Evolutionary conservation across 2,888 invertebrate genomes (phyloP), one percentile per base, ranked within the genome.

Genomic region (Drosophila conformis): DNA sequence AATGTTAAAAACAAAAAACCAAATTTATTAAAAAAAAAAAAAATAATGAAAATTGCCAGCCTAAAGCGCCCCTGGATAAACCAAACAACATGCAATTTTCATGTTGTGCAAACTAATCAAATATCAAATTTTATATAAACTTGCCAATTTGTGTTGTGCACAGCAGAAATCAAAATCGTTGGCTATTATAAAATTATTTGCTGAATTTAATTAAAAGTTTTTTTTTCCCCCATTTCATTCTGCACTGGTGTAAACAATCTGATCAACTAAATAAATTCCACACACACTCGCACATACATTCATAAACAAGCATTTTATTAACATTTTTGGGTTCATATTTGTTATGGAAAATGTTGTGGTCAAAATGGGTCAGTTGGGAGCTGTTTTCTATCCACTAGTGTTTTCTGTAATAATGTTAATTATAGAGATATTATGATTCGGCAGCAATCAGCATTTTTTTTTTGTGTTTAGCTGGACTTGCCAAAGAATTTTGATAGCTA

Each of bases 31-130:
- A 54, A 61, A 49, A 38, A 36, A 36, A 70, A 49, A 53, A 66
- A 57, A 58, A 53, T 35, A 60, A 53, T 35, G 33, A 33, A 27
- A 18, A 21, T 48, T 29, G 36, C 5, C 38, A 10, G 48, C 52
- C 38, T 11, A 40, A 66, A 51, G 53, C 49, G 49, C 58, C 64
- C 52, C 63, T 58, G 52, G 75, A 77, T 71, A 77, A 74, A 79
- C 71, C 68, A 73, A 77, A 77, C 60, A 74, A 62, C 70, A 68
- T 70, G 63, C 69, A 77, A 81, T 81, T 83, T 84, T 58, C 70
- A 66, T 82, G 66, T 68, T 72, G 62, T 82, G 74, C 66, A 78
- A 85, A 77, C 86, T 86, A 85, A 85, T 85, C 86, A 83, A 83
- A 88, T 75, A 82, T 83, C 65, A 76, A 77, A 83, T 69, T 69